Evolutionary conservation across 2,797 vertebrate species (phyloP), one percentile per base, ranked within the genome.

Genomic region (Falco naumanni): DNA sequence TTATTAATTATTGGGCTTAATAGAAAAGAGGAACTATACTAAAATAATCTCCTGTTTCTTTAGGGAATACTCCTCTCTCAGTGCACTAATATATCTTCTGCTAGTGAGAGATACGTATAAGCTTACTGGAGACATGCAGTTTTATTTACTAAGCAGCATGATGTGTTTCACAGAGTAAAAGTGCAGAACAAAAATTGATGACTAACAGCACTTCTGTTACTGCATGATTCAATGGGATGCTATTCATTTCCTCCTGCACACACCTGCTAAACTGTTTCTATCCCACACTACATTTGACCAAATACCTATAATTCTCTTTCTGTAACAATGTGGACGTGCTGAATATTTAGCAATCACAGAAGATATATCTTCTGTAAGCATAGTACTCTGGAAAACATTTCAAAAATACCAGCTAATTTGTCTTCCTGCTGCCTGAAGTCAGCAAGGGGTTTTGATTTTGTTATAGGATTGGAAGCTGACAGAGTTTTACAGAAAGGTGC

Each of bases 1-100:
- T 92, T 61, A 80, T 68, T 93, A 91, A 86, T 84, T 87, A 57
- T 87, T 89, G 16, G 53, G 22, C 28, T 90, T 84, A 93, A 65
- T 29, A 71, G n/a, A 66, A 86, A 66, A 60, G 21, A 79, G 43
- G 65, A 50, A 65, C 50, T 59, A 37, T 26, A 43, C 5, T 31
- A 41, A 81, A 93, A 75, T 41, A 75, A 82, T 68, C 57, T 78
- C 17, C 34, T 25, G 3, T 50, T 94, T 76, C 77, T 65, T 79
- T 28, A 71, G 51, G 24, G 43, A 76, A 24, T 72, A 76, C 5
- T 57, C 5, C 9, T 63, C 21, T 69, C 15, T 41, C 66, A 45
- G 10, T 53, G 15, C 18, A 41, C 17, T 45, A 11, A 13, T 39
- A 19, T 60, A 68, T 48, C 12, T 84, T 80, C 34, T 63, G 10